A percentile compares a stretch with the other conserved stretches of the same genome.
Evolutionary conservation across 2,113 vertebrate species (phyloP).

Genomic region (Paraplagusia blochii): DNA sequence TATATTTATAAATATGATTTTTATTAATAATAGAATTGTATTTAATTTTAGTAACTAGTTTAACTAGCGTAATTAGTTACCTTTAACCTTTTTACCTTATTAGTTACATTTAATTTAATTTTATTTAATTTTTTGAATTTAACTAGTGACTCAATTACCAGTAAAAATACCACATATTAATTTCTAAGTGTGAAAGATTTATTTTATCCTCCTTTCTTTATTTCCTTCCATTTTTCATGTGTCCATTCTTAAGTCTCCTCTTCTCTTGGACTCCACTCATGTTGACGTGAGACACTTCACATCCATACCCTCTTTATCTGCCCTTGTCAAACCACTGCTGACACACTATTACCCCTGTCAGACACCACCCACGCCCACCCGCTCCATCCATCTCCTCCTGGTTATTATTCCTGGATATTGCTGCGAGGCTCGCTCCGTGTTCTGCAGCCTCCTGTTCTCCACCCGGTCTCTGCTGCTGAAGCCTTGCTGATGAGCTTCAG

Average conservation of each 20-base stretch:
- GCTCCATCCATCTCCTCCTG: slow-evolving; percentile 10
- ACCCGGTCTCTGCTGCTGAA: slow-evolving; percentile 41
- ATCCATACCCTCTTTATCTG: slow-evolving; percentile 29
- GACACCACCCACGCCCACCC: slow-evolving; percentile 39
- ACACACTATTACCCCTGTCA: slow-evolving; percentile 20
- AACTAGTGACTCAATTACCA: too few species aligned
- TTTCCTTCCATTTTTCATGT: neutral
- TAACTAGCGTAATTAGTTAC: too few species aligned
- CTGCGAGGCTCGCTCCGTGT: slow-evolving; percentile 22
- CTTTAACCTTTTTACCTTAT: too few species aligned
- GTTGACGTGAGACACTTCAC: slow-evolving; percentile 26
- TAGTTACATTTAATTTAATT: too few species aligned
- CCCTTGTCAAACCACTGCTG: slow-evolving; percentile 32
- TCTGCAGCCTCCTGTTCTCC: slow-evolving; percentile 19
- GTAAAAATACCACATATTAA: too few species aligned
- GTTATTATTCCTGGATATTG: slow-evolving; percentile 34
- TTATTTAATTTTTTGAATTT: too few species aligned
- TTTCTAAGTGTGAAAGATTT: too few species aligned
- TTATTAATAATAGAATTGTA: too few species aligned
- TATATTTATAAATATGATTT: too few species aligned
- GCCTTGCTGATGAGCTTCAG: slow-evolving; percentile 46
- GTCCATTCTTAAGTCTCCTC: slow-evolving; percentile 8
- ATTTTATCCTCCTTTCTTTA: too few species aligned
- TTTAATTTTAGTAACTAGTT: too few species aligned
- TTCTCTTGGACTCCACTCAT: slow-evolving; percentile 16